Evolutionary conservation across 2,113 vertebrate genomes (phyloP), one percentile per base, ranked within the genome.

Genomic region (western clawed frog (Xenopus tropicalis)): DNA sequence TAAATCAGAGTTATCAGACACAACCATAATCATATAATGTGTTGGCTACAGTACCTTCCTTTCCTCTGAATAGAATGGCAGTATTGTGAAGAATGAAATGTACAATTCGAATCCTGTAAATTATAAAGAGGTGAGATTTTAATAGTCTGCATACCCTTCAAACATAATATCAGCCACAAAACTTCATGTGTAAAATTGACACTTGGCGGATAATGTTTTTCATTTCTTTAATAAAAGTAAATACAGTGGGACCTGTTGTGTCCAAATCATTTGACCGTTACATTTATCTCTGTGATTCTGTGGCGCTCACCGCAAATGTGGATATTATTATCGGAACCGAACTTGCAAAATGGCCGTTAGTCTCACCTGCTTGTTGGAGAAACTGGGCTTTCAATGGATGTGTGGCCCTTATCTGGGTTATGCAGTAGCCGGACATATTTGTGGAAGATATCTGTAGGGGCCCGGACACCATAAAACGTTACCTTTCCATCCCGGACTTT

Each of bases 21-120:
- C 10, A 21, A 17, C 20, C 14, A 13, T 9, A 44, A n/a, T 6
- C 3, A 13, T 21, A 13, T 4, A 65, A 21, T 43, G 6, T 19
- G 14, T 14, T 7, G 25, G 9, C 19, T 16, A 4, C 9, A 11
- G 1, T 19, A 10, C 0, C 59, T 76, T 70, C 85, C 93, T 94
- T 85, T 93, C 94, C 84, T 1, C 80, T 63, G 63, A 84, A 71
- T 0, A 80, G 12, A 0, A 84, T 83, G 13, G 6, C 25, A 0
- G 85, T 94, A 48, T 86, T 82, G 1, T 82, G 42, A 64, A 96
- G 83, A 73, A 97, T 84, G 61, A 91, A 96, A 80, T 91, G 14
- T 59, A 95, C 89, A 0, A 98, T 84, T 70, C 92, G 85, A 79
- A 98, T 96, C 81, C 96, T 98, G 81, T 20, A 80, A 81, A 85